Evolutionary conservation across 1,140 invertebrate species (phyloP), one percentile per base, ranked within the genome.

Genomic region (Penaeus japonicus): DNA sequence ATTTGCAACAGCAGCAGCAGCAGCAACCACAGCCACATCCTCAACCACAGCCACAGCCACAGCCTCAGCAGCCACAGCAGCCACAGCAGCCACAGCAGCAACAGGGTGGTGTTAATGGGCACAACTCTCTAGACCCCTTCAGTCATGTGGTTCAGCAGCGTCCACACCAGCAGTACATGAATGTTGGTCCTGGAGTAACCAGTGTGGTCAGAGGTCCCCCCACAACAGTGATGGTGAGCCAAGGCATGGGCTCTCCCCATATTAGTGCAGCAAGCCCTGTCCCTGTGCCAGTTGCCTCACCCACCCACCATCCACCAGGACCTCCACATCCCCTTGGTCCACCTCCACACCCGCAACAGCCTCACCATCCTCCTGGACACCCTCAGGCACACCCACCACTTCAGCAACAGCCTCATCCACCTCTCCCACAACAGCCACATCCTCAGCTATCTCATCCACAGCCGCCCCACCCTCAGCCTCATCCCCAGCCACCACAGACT

Each of bases 131-230:
- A 27, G 87, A 88, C 27, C 54, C 87, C n/a, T 88, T 83, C 47
- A 83, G 47, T 24, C 87, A 75, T 78, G 27, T 77, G 20, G 65
- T 59, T 18, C 87, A 88, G 32, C 47, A 47, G 10, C 62, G 87
- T 0, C 86, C 80, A 27, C 85, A 59, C n/a, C 87, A 88, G 53
- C 87, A 88, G 80, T 88, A 88, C 54, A 57, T 88, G 27, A 77
- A 70, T 75, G 32, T 79, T 35, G 59, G 85, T 82, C 78, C 85
- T 32, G 79, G 62, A 53, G 15, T 77, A 17, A 57, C 80, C 20
- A 82, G 39, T 88, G 87, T 88, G 53, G 87, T 88, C 24, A 84
- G 87, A 77, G 80, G 87, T 57, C 80, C 87, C 75, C 32, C 87
- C 20, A 55, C 80, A 82, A 84, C 62, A 39, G 53, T 88, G 59